These are phyloP conservation scores for Lasioglossum albipes DNA, from an alignment of 1,140 invertebrate species.

Conservation along the genomic window DNA sequence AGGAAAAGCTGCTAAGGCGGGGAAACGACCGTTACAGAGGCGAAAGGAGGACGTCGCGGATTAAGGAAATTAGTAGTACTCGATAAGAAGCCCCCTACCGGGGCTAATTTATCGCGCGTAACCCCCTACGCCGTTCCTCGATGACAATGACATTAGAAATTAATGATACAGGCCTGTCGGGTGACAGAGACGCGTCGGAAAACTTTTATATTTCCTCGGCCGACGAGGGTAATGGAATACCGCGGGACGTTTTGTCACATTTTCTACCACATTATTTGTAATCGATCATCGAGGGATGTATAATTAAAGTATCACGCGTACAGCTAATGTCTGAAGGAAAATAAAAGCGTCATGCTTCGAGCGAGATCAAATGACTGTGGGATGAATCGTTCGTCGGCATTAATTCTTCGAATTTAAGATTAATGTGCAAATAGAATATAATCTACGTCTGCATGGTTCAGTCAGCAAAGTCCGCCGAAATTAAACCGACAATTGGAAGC, in stretches of 20 bases:
- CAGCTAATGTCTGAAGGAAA: too few species aligned
- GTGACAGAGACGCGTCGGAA: neutral
- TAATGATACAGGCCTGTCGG: constrained; percentile 24
- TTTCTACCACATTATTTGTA: too few species aligned
- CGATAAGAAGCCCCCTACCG: constrained; percentile 46
- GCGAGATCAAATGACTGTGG: too few species aligned
- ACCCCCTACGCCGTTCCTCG: neutral
- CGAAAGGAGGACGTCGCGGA: neutral
- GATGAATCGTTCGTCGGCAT: too few species aligned
- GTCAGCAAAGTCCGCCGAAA: neutral
- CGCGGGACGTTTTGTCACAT: too few species aligned
- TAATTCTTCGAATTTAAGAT: too few species aligned
- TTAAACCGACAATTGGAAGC: neutral
- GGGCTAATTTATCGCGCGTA: constrained; percentile 13
- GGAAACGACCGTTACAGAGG: too few species aligned
- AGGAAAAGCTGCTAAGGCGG: constrained; percentile 20
- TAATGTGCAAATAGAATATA: neutral
- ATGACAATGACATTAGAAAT: constrained; percentile 49
- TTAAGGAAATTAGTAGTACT: constrained; percentile 48
- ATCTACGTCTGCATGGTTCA: neutral
- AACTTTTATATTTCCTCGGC: neutral
- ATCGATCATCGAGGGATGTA: too few species aligned
- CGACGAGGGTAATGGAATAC: too few species aligned
- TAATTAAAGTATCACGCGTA: too few species aligned
- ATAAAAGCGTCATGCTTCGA: too few species aligned